Evolutionary conservation across 2,797 vertebrate genomes (phyloP), one percentile per base, ranked within the genome.

Genomic region (Bryconaethiops microstoma): DNA sequence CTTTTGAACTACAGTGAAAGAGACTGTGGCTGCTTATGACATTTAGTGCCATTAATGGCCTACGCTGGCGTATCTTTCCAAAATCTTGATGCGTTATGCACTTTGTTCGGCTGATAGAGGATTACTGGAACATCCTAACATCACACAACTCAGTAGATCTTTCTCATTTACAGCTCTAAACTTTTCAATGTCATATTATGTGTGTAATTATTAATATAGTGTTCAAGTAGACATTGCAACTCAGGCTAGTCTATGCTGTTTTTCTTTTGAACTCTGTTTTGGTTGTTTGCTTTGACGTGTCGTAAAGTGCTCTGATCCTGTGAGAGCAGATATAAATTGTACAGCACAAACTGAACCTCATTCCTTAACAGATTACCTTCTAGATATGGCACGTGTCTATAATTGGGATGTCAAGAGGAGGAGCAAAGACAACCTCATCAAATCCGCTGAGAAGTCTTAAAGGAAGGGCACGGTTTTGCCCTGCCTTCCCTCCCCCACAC

Each of bases 331-430:
- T 50, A 6, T 8, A 10, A 50, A 9, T 39, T 35, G 4, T 7
- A 16, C 21, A 13, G 16, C 12, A 9, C 5, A 2, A 23, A 21
- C 8, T 45, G 29, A 21, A 23, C 5, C 57, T 55, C 74, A 9
- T 21, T 19, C 86, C 86, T 87, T 85, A 78, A 87, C 79, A 10
- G 6, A 1, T 0, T 0, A 40, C 82, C 83, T 78, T 80, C 79
- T 94, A 99, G 98, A 99, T 93, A 99, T 99, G 97, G 98, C 98
- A 69, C 96, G 98, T 84, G 98, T 99, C 93, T 99, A 98, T 95
- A 99, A 99, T 55, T 99, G 98, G 98, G 98, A 99, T 6, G 97
- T 99, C 87, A 99, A 99, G 93, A 95, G 97, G 92, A 96, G 98
- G 95, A 98, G 96, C 95, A 97, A 95, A 94, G 96, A 97, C 83